Evolutionary conservation across 2,797 vertebrate genomes (phyloP).

Genomic region (Aplochiton taeniatus): DNA sequence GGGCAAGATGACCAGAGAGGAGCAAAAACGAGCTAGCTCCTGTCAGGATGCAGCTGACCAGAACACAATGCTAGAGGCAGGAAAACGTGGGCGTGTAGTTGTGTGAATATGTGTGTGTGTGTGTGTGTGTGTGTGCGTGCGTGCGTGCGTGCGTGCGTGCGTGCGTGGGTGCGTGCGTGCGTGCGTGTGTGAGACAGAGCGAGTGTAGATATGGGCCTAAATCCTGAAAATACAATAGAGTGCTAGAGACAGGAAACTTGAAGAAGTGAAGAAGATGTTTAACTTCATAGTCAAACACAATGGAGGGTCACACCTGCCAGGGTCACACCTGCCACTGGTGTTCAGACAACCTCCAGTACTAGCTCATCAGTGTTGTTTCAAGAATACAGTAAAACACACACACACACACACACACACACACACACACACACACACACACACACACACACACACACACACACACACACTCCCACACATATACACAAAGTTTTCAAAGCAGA

Average conservation of each 20-base stretch:
- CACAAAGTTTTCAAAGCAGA: too few relatives aligned
- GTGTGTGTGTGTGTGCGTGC: background rate
- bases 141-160: background rate
- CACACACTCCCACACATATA: background rate
- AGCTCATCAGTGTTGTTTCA: background rate
- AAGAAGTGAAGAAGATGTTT: constrained; percentile 1
- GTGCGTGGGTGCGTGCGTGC: background rate
- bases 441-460: background rate
- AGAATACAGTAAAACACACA: too few relatives aligned
- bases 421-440: background rate
- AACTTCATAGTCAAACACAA: constrained; percentile 6
- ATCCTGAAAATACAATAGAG: constrained; percentile 25
- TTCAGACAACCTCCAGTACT: too few relatives aligned
- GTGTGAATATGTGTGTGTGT: background rate
- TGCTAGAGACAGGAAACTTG: constrained; percentile 10
- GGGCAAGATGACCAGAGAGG: constrained; percentile 20
- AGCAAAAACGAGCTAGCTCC: background rate
- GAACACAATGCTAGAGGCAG: constrained; percentile 26
- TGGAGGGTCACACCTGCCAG: background rate
- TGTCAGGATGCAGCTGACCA: constrained; percentile 52
- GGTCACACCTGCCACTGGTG: background rate
- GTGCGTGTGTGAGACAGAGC: background rate
- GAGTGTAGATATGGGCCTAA: background rate
- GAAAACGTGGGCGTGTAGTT: constrained; percentile 11
- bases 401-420: background rate